Conservation (phyloP, 2,113 vertebrate genomes). For the Petroica traversi region DNA sequence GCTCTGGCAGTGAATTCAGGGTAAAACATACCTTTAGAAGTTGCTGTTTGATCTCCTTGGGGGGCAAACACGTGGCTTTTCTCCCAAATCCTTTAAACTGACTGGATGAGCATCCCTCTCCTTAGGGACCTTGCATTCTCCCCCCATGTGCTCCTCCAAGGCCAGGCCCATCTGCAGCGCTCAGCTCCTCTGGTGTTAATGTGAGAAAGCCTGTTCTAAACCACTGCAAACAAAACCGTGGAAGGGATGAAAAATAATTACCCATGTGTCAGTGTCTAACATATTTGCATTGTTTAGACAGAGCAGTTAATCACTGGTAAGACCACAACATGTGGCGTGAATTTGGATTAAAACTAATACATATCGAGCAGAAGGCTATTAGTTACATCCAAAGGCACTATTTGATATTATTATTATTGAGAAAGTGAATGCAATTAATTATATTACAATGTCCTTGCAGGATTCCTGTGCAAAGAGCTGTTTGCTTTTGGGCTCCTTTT, state of each 20-base stretch:
- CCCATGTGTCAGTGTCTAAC: neutral
- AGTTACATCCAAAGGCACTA: slow-evolving; percentile 23
- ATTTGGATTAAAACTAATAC: slow-evolving; percentile 36
- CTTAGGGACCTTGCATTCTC: neutral
- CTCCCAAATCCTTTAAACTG: neutral
- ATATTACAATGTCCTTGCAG: neutral
- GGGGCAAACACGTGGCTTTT: accelerated
- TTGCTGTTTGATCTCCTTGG: neutral
- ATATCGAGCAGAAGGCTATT: slow-evolving; percentile 20
- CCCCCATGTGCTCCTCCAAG: accelerated
- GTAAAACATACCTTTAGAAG: neutral
- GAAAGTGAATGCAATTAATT: slow-evolving; percentile 8
- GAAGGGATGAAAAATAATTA: slow-evolving; percentile 21
- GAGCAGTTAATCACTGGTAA: slow-evolving; percentile 43
- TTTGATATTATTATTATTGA: slow-evolving; percentile 11
- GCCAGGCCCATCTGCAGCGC: neutral
- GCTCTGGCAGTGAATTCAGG: neutral
- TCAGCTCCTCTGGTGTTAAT: neutral
- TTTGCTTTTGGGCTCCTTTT: neutral
- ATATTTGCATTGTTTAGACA: slow-evolving; percentile 42
- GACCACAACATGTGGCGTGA: neutral
- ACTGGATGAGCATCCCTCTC: neutral
- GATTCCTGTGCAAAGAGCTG: neutral
- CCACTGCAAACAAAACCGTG: neutral
- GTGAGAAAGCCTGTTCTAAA: neutral